Evolutionary conservation across 2,797 vertebrate species (phyloP).

Genomic region (Myotis pilosus): DNA sequence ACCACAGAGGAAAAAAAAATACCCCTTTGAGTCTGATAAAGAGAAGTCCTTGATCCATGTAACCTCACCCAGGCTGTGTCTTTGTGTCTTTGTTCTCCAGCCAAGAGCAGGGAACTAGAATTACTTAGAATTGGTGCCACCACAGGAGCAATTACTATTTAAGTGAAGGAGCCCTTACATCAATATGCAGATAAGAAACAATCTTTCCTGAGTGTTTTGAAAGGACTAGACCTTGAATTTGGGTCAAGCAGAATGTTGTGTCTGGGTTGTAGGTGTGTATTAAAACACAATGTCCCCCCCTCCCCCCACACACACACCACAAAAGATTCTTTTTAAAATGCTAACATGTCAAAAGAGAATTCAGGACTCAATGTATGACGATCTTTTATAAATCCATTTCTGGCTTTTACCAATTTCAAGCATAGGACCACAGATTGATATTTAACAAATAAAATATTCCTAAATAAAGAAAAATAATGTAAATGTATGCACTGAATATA

Average conservation of each 20-base stretch:
- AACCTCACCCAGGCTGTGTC: background rate
- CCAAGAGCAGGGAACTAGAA: background rate
- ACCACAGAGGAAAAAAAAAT: background rate
- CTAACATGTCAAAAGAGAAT: slow-evolving; percentile 16
- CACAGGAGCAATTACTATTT: background rate
- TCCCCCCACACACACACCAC: too few species aligned
- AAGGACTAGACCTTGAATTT: background rate
- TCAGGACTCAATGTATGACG: background rate
- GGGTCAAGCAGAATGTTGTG: slow-evolving; percentile 6
- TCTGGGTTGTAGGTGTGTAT: background rate
- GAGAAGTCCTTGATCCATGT: background rate
- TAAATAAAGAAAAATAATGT: background rate
- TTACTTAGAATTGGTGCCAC: background rate
- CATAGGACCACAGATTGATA: background rate
- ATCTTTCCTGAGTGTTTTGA: background rate
- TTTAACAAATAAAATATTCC: background rate
- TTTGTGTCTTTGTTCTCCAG: slow-evolving; percentile 12
- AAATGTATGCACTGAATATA: background rate
- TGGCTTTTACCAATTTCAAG: background rate
- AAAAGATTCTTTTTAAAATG: background rate
- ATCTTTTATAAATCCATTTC: background rate
- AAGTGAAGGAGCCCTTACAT: background rate
- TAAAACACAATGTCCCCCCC: background rate
- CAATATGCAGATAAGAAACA: background rate
- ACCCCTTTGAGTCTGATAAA: background rate